Evolutionary conservation across 2,888 invertebrate genomes (phyloP), one percentile per base, ranked within the genome.

Genomic region (Melieria crassipennis): DNA sequence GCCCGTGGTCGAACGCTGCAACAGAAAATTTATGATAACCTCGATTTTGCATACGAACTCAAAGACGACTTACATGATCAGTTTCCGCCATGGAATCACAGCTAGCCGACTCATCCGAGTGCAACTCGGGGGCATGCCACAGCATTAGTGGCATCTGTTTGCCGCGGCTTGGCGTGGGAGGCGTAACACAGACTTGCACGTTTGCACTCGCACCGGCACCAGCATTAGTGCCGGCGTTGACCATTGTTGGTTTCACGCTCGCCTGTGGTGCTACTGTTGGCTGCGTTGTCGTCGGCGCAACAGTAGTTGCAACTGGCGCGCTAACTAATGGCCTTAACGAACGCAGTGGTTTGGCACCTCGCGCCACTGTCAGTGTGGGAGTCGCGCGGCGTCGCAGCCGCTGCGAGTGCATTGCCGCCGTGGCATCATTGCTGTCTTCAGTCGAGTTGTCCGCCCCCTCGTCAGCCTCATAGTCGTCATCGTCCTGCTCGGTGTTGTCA

Each of bases 81-180:
- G 69, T 62, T 45, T 79, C 80, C n/a, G 75, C 75, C 9, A 73
- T 75, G 62, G 81, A 81, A 74, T 81, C 81, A 71, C 80, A 80
- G 62, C 81, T 81, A 58, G 76, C 76, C 50, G 80, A 80, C 71
- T 80, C 81, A 57, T 80, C 80, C 3, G 80, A 79, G 64, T 81
- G 79, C 58, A 80, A 72, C 55, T 81, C 79, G 1, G 78, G 77
- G 11, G 79, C 80, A 75, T 80, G 78, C 72, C 78, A 77, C 0
- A 77, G 71, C 78, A 79, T 79, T 11, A 79, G 69, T 7, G 78
- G 78, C 78, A 79, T 79, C 57, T 79, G 78, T 65, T 79, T 79
- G 6, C 78, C 78, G 7, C 78, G 78, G 43, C 78, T 78, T 7
- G 78, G 76, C 7, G 78, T 76, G 13, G 76, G 73, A 42, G 76